Evolutionary conservation across 2,888 invertebrate species (phyloP), one percentile per base, ranked within the genome.

Genomic region (Xylophagus ater): DNA sequence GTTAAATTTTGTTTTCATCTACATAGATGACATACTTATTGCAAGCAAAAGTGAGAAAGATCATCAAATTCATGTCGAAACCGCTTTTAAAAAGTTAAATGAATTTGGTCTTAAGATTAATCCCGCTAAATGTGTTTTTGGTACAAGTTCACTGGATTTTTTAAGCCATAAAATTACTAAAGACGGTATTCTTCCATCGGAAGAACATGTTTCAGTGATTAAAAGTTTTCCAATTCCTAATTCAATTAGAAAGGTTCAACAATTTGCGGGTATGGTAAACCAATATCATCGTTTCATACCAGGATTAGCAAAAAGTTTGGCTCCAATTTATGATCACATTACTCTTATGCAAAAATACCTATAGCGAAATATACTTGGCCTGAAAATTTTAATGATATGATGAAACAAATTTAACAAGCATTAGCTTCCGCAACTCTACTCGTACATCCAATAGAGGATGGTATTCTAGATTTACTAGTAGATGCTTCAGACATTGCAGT

Each of bases 401-500:
- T 41, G 8, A 24, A 41, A 15, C 7, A 4, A 18, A 19, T 25
- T 8, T 37, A 41, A 26, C 12, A 43, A 7, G 31, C 29, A 5
- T 15, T 52, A 7, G 41, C 43, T 1, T 7, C 44, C 2, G 48
- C 50, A 8, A 50, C 60, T 2, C 31, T 59, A 0, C 40, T 62
- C 2, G 51, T 52, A 3, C 59, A 60, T 37, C 62, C 60, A 1
- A 48, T 50, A 4, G 17, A 36, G 1, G 13, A 49, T 8, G 54
- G 57, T 0, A 37, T 51, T 23, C 31, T 60, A 2, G 47, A 40
- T 3, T 38, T 51, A 2, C n/a, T 40, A 7, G 28, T 26, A 6
- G 51, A 49, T 10, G 62, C 62, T 2, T 64, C 62, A 0, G 56
- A 59, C 29, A 40, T 20, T 2, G 54, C 61, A 3, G 51, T 61